These are phyloP conservation scores for Wasmannia auropunctata DNA, from an alignment of 1,140 invertebrate genomes.

Conservation along the genomic window DNA sequence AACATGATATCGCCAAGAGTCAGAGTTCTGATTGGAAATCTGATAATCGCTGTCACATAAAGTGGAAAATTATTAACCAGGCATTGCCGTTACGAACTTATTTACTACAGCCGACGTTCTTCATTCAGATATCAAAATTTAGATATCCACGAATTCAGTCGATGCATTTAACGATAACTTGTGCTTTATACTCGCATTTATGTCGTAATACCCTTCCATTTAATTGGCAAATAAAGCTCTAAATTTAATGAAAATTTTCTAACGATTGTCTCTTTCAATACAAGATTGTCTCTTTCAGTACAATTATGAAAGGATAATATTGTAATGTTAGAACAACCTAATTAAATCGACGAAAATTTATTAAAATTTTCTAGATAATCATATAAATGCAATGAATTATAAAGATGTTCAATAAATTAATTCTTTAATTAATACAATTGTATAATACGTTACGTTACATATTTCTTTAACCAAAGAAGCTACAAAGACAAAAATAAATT, in stretches of 20 bases:
- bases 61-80: slow-evolving; percentile 15
- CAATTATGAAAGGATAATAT: background rate
- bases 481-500: background rate
- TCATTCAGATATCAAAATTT: background rate
- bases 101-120: background rate
- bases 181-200: background rate
- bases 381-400: background rate
- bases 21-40: background rate
- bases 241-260: background rate
- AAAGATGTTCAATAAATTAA: background rate
- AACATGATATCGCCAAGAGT: background rate
- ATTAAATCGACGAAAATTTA: background rate
- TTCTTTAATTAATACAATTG: background rate
- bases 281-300: too few relatives aligned
- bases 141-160: background rate
- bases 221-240: background rate
- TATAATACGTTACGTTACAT: background rate
- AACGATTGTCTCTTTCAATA: background rate
- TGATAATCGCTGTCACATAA: slow-evolving; percentile 5
- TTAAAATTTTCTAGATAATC: background rate
- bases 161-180: background rate
- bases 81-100: background rate
- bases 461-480: background rate
- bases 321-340: background rate
- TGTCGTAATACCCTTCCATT: slow-evolving; percentile 3